Percentiles rank a stretch among this genome's conserved stretches.
Conservation (phyloP, 2,113 vertebrate species). For the Ifrita kowaldi region DNA sequence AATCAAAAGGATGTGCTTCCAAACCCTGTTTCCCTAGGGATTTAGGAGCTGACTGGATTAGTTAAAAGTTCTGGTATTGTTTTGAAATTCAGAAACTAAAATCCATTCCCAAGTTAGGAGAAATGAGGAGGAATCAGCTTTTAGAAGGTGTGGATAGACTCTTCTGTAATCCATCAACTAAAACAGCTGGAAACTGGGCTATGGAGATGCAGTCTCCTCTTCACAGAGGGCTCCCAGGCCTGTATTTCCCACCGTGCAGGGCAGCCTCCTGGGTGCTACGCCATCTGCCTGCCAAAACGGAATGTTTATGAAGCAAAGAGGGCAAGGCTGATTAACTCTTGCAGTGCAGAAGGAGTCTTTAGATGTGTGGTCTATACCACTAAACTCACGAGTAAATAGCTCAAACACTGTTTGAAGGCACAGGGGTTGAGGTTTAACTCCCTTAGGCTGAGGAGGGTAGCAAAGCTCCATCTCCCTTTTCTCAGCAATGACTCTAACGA, state of each 20-base stretch:
- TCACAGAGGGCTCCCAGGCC: not conserved
- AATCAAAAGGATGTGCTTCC: not conserved
- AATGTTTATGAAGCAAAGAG: not conserved
- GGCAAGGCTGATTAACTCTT: not conserved
- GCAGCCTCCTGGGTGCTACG: not conserved
- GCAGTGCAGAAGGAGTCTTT: not conserved
- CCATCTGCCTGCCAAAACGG: not conserved
- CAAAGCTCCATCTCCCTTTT: not conserved
- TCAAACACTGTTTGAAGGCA: not conserved
- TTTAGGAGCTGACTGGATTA: not conserved
- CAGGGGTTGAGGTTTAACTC: not conserved
- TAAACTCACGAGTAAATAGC: rapidly evolving
- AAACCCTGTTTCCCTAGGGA: not conserved
- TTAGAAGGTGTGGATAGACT: not conserved
- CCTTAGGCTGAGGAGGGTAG: not conserved
- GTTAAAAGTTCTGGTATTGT: not conserved
- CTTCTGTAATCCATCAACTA: not conserved
- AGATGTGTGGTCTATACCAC: not conserved
- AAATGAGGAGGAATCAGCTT: not conserved
- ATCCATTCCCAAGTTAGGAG: not conserved
- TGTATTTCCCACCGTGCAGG: not conserved
- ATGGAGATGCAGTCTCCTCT: not conserved
- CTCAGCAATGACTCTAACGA: not conserved
- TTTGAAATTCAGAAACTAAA: not conserved
- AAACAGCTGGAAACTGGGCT: rapidly evolving